Percentiles rank a stretch among this genome's conserved stretches.
These are phyloP conservation scores for Oreotrochilus melanogaster DNA, from an alignment of 2,113 vertebrate genomes.

Conservation along the genomic window DNA sequence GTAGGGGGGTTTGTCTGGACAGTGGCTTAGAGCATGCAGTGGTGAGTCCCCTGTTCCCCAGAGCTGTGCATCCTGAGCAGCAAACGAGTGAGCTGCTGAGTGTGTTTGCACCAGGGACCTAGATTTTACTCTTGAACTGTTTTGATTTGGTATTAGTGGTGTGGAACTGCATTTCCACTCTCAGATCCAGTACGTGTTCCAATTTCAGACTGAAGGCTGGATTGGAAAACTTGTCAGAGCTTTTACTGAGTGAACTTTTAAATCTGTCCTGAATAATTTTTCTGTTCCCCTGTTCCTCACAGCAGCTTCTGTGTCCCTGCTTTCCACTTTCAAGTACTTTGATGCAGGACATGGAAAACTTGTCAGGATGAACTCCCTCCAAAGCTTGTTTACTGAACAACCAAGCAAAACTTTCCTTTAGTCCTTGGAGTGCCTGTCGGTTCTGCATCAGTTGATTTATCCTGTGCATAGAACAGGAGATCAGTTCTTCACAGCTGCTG, in stretches of 20 bases:
- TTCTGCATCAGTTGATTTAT: background rate
- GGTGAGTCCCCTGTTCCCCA: background rate
- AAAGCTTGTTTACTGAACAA: constrained; percentile 6
- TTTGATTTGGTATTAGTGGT: background rate
- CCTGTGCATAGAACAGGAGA: background rate
- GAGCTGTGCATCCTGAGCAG: background rate
- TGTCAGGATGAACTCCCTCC: background rate
- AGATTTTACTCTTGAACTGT: background rate
- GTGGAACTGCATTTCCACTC: background rate
- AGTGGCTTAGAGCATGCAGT: background rate
- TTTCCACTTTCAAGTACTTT: background rate
- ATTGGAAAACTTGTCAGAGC: background rate
- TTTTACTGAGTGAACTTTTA: background rate
- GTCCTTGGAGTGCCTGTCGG: background rate
- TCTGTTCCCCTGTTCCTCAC: background rate
- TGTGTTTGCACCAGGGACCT: background rate
- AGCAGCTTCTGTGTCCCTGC: background rate
- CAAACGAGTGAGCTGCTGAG: background rate
- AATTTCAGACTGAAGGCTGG: background rate
- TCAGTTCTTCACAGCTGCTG: background rate
- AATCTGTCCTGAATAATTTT: background rate
- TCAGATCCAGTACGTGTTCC: background rate
- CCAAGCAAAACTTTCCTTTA: background rate
- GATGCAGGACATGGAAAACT: background rate
- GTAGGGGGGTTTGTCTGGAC: background rate